These are phyloP conservation scores for Euschistus heros DNA, from an alignment of 1,140 invertebrate genomes.

Conservation along the genomic window DNA sequence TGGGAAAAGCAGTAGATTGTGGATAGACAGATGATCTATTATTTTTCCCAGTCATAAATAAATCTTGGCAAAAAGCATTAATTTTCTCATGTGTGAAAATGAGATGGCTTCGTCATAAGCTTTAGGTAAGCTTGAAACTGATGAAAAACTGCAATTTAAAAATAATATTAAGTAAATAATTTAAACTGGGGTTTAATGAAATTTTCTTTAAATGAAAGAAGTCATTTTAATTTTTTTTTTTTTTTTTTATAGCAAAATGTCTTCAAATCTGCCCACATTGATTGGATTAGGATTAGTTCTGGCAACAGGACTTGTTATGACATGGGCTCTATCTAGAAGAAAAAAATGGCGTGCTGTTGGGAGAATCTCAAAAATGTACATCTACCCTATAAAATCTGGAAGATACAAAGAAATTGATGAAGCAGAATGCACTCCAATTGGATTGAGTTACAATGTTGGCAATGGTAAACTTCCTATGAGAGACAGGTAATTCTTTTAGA, in stretches of 20 bases:
- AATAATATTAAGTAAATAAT: too few species aligned
- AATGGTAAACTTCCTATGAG: neutral
- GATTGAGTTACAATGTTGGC: neutral
- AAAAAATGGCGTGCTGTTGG: conserved; percentile 5
- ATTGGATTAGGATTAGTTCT: neutral
- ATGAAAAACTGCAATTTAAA: too few species aligned
- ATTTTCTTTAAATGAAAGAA: too few species aligned
- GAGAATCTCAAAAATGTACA: neutral
- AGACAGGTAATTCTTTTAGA: conserved; percentile 14
- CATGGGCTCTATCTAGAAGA: neutral
- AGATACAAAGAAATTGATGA: neutral
- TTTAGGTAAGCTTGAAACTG: too few species aligned
- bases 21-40: too few species aligned
- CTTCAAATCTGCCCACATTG: neutral
- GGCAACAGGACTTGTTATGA: neutral
- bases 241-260: neutral
- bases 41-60: too few species aligned
- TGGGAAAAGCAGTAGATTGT: too few species aligned
- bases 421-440: conserved; percentile 13
- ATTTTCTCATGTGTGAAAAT: too few species aligned
- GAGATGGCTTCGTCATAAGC: too few species aligned
- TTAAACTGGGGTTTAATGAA: too few species aligned
- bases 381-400: conserved; percentile 19
- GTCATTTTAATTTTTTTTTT: too few species aligned
- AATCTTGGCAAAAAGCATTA: too few species aligned